Evolutionary conservation across 1,140 invertebrate genomes (phyloP).

Genomic region (Neelides sp.): DNA sequence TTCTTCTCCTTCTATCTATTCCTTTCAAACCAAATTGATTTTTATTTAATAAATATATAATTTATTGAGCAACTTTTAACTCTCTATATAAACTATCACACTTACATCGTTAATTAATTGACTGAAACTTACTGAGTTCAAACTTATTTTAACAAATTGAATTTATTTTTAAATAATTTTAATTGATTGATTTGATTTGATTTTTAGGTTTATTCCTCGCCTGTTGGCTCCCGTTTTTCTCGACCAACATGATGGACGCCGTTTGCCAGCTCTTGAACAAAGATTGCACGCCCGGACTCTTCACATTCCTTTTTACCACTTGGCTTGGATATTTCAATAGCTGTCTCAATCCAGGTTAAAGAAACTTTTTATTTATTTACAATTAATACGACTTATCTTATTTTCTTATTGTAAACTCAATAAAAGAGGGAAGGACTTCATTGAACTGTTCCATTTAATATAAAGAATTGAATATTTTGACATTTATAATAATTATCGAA

Average conservation of each 20-base stretch:
- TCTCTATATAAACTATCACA: conserved; percentile 4
- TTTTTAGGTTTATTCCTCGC: conserved; percentile 78
- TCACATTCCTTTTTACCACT: conserved; percentile 84
- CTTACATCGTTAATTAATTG: conserved; percentile 15
- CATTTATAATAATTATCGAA: too few species aligned
- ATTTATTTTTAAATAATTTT: background rate
- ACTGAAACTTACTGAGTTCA: conserved; percentile 1
- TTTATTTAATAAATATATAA: conserved; percentile 3
- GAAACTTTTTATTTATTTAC: too few species aligned
- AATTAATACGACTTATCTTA: too few species aligned
- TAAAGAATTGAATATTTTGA: too few species aligned
- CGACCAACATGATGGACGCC: conserved; percentile 92
- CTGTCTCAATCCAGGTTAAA: conserved; percentile 50
- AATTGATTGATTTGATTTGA: conserved; percentile 13
- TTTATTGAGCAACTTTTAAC: conserved; percentile 4
- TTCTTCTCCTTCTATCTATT: too few species aligned
- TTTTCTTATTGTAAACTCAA: too few species aligned
- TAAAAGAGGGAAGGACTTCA: too few species aligned
- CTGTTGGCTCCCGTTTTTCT: conserved; percentile 99
- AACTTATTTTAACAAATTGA: background rate
- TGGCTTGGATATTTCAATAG: conserved; percentile 99
- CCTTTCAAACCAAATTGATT: too few species aligned
- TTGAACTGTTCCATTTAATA: too few species aligned
- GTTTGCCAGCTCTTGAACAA: conserved; percentile 72
- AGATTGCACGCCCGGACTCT: conserved; percentile 73